phyloP scores from a whole-genome alignment of 2,797 vertebrate species.

The Ctenopoma multispine region DNA sequence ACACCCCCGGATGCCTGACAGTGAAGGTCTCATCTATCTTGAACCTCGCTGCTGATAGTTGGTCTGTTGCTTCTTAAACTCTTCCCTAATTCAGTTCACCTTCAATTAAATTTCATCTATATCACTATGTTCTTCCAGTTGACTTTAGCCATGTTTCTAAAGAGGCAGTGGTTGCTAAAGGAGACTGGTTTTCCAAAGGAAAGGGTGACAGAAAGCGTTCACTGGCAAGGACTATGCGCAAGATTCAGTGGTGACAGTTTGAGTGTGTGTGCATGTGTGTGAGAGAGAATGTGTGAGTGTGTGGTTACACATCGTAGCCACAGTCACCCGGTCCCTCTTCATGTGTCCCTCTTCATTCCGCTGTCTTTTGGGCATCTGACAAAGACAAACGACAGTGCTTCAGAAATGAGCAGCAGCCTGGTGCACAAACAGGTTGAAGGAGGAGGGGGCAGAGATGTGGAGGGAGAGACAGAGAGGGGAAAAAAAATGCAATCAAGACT shows the following conservation, averaged over 20 bases:
- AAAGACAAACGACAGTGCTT: conserved; percentile 88
- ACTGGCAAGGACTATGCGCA: conserved; percentile 56
- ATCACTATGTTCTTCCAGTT: conserved; percentile 40
- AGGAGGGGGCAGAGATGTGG: conserved; percentile 50
- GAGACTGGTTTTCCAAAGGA: conserved; percentile 14
- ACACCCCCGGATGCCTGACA: conserved; percentile 79
- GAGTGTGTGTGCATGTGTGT: conserved; percentile 39
- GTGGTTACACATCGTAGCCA: conserved; percentile 55
- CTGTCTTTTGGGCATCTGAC: conserved; percentile 84
- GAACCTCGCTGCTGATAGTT: conserved; percentile 83
- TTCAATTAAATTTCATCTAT: conserved; percentile 79
- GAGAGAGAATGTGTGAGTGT: conserved; percentile 47
- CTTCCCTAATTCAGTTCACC: conserved; percentile 60
- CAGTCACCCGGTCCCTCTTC: conserved; percentile 72
- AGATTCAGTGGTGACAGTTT: conserved; percentile 59
- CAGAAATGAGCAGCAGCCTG: conserved; percentile 83
- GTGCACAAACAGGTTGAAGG: conserved; percentile 82
- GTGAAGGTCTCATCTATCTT: conserved; percentile 90
- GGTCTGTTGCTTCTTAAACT: conserved; percentile 53
- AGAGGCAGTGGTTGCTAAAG: conserved; percentile 26
- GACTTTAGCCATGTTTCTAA: conserved; percentile 47
- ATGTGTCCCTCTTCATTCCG: conserved; percentile 88
- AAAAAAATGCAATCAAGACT: conserved; percentile 63
- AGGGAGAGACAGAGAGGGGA: conserved; percentile 24
- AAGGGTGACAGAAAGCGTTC: conserved; percentile 58